Conservation (phyloP, 2,888 invertebrate species). For the Mystacides longicornis region DNA sequence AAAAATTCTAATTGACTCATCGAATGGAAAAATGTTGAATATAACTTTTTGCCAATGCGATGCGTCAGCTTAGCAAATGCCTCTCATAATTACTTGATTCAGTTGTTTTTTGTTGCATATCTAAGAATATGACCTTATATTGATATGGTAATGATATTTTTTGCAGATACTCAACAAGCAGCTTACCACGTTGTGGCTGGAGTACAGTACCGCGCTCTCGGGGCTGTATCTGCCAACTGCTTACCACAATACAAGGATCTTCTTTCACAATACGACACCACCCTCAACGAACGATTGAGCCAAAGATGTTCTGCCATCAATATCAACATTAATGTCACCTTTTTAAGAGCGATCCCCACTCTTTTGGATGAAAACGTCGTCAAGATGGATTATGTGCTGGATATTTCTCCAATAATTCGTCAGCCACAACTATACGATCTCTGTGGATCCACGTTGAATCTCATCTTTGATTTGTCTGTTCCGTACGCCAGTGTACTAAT, state of each 20-base stretch:
- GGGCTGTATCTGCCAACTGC: slow-evolving; percentile 79
- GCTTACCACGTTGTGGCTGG: slow-evolving; percentile 85
- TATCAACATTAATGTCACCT: slow-evolving; percentile 89
- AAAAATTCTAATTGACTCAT: too few relatives aligned
- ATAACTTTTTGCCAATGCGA: too few relatives aligned
- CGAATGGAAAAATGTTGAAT: too few relatives aligned
- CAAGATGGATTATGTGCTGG: slow-evolving; percentile 82
- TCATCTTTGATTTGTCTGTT: slow-evolving; percentile 90
- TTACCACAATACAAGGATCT: slow-evolving; percentile 79
- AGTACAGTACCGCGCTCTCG: slow-evolving; percentile 81
- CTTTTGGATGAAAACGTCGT: slow-evolving; percentile 81
- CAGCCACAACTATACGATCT: slow-evolving; percentile 91
- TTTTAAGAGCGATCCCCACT: slow-evolving; percentile 73
- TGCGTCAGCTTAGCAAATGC: too few relatives aligned
- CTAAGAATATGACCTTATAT: too few relatives aligned
- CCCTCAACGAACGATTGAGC: slow-evolving; percentile 74
- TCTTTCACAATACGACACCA: slow-evolving; percentile 69
- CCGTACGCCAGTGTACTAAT: slow-evolving; percentile 87
- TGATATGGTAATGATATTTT: too few relatives aligned
- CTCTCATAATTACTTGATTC: too few relatives aligned
- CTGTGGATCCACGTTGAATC: slow-evolving; percentile 86
- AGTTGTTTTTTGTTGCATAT: too few relatives aligned
- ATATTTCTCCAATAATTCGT: slow-evolving; percentile 78
- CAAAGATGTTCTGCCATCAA: slow-evolving; percentile 92
- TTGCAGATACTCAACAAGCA: slow-evolving; percentile 82